Evolutionary conservation across 2,888 invertebrate species (phyloP), one percentile per base, ranked within the genome.

Genomic region (Tachina lurida): DNA sequence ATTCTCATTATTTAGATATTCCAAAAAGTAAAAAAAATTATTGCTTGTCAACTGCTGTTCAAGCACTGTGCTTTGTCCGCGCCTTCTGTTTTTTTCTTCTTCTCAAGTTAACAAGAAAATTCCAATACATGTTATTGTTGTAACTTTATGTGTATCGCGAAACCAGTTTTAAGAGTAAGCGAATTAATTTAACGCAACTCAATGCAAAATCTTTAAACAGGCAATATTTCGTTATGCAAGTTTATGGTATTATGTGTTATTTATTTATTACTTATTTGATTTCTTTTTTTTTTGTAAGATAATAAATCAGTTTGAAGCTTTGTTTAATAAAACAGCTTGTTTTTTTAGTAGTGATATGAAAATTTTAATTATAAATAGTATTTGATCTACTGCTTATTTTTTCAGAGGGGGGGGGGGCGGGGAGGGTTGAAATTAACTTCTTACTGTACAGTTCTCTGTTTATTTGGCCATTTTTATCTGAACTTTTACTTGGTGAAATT

Each of bases 171-270:
- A 39, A 31, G 13, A 17, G 19, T 17, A 1, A 15, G 10, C 10
- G 8, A 62, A 47, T 58, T 58, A 58, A n/a, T 71, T 56, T 22
- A 43, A 56, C 2, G 12, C 22, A 43, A 12, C 43, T 43, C 12
- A 22, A 39, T 71, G 22, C 58, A 73, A 71, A 58, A 22, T 31
- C 17, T 58, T 45, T 5, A 15, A 43, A 22, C 13, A 54, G 15
- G 54, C 0, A 68, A 68, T 10, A 41, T 12, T 60, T 47, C 17
- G 49, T 73, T 73, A 73, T 49, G 49, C 60, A 73, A 73, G 31
- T 49, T 49, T 47, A 41, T 17, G 68, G 12, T n/a, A 10, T 49
- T 3, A 17, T 17, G 12, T 31, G 31, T 31, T 31, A 31, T 31
- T 31, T 31, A 31, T 31, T 68, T 68, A 41, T 68, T 68, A 41